A percentile compares a stretch with the other conserved stretches of the same genome.
Evolutionary conservation across 2,888 invertebrate species (phyloP).

Genomic region (Hemithea aestivaria): DNA sequence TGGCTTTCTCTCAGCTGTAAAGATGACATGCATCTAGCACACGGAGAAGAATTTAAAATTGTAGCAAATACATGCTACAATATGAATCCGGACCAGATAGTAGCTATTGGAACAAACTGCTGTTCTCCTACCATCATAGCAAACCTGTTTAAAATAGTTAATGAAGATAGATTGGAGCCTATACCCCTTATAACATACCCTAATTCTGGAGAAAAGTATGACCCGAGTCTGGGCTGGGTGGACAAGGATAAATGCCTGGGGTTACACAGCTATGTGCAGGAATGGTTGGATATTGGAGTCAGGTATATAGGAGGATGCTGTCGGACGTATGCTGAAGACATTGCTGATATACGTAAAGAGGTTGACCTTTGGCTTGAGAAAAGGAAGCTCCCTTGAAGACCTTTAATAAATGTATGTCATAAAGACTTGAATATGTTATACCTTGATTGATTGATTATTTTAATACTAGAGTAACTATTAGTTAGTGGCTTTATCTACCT

Average conservation of each 20-base stretch:
- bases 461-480: too few species aligned
- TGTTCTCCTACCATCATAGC: slow-evolving; percentile 68
- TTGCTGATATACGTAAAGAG: slow-evolving; percentile 77
- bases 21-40: slow-evolving; percentile 77
- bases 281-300: slow-evolving; percentile 89
- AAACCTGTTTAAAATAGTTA: slow-evolving; percentile 51
- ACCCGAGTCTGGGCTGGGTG: slow-evolving; percentile 81
- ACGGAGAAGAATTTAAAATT: slow-evolving; percentile 87
- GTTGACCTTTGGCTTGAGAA: slow-evolving; percentile 40
- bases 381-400: slow-evolving; percentile 1
- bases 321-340: slow-evolving; percentile 87
- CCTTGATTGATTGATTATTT: too few species aligned
- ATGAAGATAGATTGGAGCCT: slow-evolving; percentile 38
- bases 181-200: slow-evolving; percentile 93
- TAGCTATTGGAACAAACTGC: slow-evolving; percentile 94
- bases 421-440: too few species aligned
- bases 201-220: slow-evolving; percentile 92
- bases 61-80: slow-evolving; percentile 83
- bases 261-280: slow-evolving; percentile 82
- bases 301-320: slow-evolving; percentile 95
- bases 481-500: too few species aligned
- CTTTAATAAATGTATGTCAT: too few species aligned
- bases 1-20: slow-evolving; percentile 94
- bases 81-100: slow-evolving; percentile 79
- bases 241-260: slow-evolving; percentile 81